Base-by-base conservation (phyloP, 2,888 invertebrate species). In the Pseudococcus viburni region DNA sequence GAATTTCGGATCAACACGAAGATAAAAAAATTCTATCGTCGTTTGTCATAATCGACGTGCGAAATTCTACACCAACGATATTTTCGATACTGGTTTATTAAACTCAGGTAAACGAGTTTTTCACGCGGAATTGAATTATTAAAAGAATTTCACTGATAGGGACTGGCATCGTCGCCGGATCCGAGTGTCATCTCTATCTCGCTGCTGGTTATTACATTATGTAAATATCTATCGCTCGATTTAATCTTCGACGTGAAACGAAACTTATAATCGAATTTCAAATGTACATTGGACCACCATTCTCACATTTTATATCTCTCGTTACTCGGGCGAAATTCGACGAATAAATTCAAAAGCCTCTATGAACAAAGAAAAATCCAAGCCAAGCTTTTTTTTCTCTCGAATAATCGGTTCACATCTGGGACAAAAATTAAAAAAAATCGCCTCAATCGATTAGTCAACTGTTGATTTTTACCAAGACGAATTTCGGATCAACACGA, bases 181-280 rank as follows among this genome's bases (percentile, higher is more conserved):
- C n/a, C n/a, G 5, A n/a, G 22, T 22, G 55, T 55, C 55, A 8
- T 55, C 55, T 55, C 12, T 64, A 12, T 15, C 12, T 59, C 59
- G 12, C 22, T 64, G 42, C 26, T 46, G 46, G 42, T 83, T 83
- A 83, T 33, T 33, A 33, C 26, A 83, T 83, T 33, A 33, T 33
- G 26, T 83, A 83, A 83, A 83, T 83, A n/a, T 83, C 19, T 83
- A 83, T 42, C 80, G 80, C 80, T 83, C 80, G 42, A 83, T 83
- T 83, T 83, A 83, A 83, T 83, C 80, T 83, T 83, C 42, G 46
- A 46, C 80, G 80, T 46, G 80, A 83, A 83, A 83, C 46, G 80
- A 83, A 83, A 83, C 80, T 83, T 83, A 83, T 83, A 83, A 83
- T 42, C 46, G 80, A 83, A 83, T 83, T 83, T 83, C 80, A 83